phyloP scores from a whole-genome alignment of 2,888 invertebrate genomes.

The Barypeithes pellucidus region DNA sequence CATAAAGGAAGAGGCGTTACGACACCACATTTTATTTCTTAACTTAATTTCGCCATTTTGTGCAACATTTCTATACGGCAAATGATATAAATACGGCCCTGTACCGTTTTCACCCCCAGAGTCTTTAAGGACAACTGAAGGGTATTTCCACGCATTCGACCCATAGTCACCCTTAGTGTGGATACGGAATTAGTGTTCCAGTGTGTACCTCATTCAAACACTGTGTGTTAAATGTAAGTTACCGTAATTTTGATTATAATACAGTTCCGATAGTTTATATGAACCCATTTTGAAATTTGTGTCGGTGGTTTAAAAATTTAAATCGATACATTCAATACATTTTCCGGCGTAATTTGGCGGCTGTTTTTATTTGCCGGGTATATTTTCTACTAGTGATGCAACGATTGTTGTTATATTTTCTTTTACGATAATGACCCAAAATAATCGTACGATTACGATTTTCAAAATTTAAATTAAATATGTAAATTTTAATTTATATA shows the following conservation, averaged over 20 bases:
- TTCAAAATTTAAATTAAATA: too few relatives aligned
- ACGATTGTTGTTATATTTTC: too few relatives aligned
- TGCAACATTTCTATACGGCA: slow-evolving; percentile 16
- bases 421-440: too few relatives aligned
- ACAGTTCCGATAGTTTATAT: neutral
- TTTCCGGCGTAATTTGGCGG: neutral
- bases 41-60: too few relatives aligned
- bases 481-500: too few relatives aligned
- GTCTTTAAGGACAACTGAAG: slow-evolving; percentile 48
- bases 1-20: too few relatives aligned
- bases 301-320: slow-evolving; percentile 1
- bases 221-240: slow-evolving; percentile 14
- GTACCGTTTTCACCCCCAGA: slow-evolving; percentile 33
- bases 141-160: slow-evolving; percentile 42
- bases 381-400: neutral
- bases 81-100: slow-evolving; percentile 34
- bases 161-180: slow-evolving; percentile 19
- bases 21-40: too few relatives aligned
- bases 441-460: too few relatives aligned
- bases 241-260: neutral
- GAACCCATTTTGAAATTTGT: neutral
- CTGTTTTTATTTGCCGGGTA: neutral
- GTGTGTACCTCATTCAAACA: neutral
- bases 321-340: neutral
- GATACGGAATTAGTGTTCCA: neutral